These are phyloP conservation scores for Chrysocyon brachyurus DNA, from an alignment of 2,797 vertebrate species.

Conservation along the genomic window DNA sequence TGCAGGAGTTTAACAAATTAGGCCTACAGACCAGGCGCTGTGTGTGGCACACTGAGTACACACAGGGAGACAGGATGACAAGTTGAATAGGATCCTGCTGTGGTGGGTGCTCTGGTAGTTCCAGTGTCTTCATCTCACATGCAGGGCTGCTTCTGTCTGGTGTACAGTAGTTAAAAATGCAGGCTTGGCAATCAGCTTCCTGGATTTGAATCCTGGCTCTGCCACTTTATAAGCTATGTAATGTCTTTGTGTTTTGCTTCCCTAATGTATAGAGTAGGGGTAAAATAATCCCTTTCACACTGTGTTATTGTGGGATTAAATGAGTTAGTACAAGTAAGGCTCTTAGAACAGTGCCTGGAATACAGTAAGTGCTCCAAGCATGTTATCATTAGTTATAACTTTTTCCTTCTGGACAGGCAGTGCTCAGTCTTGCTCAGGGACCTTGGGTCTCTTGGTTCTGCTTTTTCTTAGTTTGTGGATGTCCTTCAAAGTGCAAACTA, in stretches of 20 bases:
- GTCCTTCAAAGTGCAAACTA: neutral
- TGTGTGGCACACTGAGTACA: neutral
- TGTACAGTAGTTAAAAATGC: neutral
- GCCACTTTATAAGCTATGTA: conserved; percentile 36
- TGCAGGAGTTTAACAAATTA: conserved; percentile 20
- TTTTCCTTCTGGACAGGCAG: neutral
- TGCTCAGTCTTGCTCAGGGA: neutral
- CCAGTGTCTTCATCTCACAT: neutral
- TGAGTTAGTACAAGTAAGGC: conserved; percentile 12
- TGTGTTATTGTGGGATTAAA: neutral
- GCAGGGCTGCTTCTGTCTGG: neutral
- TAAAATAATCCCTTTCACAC: conserved; percentile 2
- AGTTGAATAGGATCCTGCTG: neutral
- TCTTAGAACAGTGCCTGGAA: conserved; percentile 29
- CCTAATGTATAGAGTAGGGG: neutral
- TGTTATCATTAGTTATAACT: conserved; percentile 23
- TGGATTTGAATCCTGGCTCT: conserved; percentile 5
- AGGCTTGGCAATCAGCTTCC: conserved; percentile 19
- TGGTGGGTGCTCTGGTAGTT: neutral
- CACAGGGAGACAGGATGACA: neutral
- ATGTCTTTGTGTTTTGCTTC: conserved; percentile 33
- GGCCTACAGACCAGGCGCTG: neutral
- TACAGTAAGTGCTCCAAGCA: neutral
- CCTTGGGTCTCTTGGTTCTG: neutral
- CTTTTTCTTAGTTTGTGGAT: neutral